Evolutionary conservation across 2,113 vertebrate genomes (phyloP), one percentile per base, ranked within the genome.

Genomic region (Channa argus): DNA sequence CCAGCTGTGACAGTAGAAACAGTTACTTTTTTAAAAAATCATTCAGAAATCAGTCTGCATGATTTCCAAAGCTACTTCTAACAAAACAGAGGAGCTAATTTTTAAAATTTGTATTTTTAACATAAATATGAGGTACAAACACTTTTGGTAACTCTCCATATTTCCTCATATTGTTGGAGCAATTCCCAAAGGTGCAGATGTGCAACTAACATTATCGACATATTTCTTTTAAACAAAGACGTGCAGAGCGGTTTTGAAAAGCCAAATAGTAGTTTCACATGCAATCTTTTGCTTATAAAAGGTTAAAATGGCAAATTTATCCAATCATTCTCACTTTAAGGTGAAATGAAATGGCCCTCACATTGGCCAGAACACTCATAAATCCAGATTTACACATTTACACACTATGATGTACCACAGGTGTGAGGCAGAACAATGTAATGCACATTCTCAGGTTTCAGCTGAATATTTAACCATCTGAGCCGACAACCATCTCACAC

Each of bases 381-480:
- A 39, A 54, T 33, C 12, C n/a, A 56, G 6, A 13, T 71, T 49
- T 38, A 14, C 5, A 33, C n/a, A 24, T 24, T 24, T 24, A 24
- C 24, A 24, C 43, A 63, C 15, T 71, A 1, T 50, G 51, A 68
- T 52, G 60, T 49, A 12, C 33, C 56, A 41, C 71, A 85, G 74
- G 78, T 84, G 87, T 74, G 47, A 84, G 24, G 34, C 52, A 61
- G 39, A 43, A 14, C 2, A 1, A n/a, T 76, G 77, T 37, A 52
- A 53, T 60, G 53, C 76, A 60, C 63, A 15, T 66, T 77, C 71
- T 91, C 78, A 36, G 56, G 66, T 91, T 86, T 74, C 88, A 65
- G 45, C 33, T 91, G 68, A 90, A 90, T 86, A 86, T 90, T 91
- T 90, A 82, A 85, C 55, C 63, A 59, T 68, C 56, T 66, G 69